Evolutionary conservation across 2,113 vertebrate genomes (phyloP), one percentile per base, ranked within the genome.

Genomic region (Mesitornis unicolor): DNA sequence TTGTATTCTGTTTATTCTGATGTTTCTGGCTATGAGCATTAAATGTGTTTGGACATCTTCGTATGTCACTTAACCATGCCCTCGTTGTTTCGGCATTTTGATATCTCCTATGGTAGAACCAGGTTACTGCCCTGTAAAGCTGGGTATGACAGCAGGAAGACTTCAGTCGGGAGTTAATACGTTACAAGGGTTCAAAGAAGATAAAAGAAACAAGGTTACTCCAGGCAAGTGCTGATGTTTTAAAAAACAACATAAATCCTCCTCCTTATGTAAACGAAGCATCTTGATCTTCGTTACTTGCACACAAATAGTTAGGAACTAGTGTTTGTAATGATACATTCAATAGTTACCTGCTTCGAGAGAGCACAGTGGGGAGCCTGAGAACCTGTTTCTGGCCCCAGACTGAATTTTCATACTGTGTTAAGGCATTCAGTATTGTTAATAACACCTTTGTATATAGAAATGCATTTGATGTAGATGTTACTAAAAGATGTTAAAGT

Each of bases 171-270:
- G 99, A 31, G 98, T 99, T 63, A 99, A 99, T 93, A 98, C 98
- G 0, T 97, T 99, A 78, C 99, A 99, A 97, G 99, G 99, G 1
- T 99, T 99, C 95, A 99, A 99, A 95, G 99, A 99, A 96, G 99
- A 99, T 97, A 99, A 99, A 97, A 99, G 99, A 95, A 99, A 99
- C 97, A 98, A 98, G 93, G 98, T 99, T 42, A 99, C 98, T 89
- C 99, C 99, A 97, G 99, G 99, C 99, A 95, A 97, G 92, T 78
- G 21, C 18, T 53, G n/a, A 19, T 13, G 26, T 17, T 45, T 28
- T 24, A 9, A 21, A n/a, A n/a, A n/a, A n/a, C n/a, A n/a, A 50
- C 21, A 24, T 7, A 56, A 40, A 59, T 61, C 8, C 1, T 74
- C 11, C 11, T 84, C 12, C 42, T 76, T 54, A 5, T 14, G 6